Conservation (phyloP, 2,797 vertebrate species). For the Mus minutoides region DNA sequence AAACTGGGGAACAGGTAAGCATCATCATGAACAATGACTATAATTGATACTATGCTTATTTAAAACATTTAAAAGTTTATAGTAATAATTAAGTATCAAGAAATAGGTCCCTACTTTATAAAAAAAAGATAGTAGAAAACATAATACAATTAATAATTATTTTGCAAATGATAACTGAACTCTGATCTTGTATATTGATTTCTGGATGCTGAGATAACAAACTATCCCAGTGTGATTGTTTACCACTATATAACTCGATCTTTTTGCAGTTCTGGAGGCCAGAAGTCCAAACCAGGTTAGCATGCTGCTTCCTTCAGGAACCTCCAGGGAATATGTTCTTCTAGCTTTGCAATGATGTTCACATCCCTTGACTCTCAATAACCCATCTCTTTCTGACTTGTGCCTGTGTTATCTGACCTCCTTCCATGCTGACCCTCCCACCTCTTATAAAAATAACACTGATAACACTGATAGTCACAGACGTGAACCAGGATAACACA, state of each 20-base stretch:
- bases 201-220: neutral
- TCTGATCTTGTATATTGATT: neutral
- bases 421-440: neutral
- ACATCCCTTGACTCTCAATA: neutral
- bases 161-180: neutral
- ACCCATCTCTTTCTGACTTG: neutral
- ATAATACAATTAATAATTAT: neutral
- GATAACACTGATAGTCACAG: neutral
- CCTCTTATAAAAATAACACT: neutral
- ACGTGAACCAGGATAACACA: neutral
- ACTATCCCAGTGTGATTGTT: neutral
- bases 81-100: neutral
- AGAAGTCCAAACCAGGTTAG: neutral
- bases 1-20: neutral
- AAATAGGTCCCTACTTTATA: neutral
- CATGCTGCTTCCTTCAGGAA: neutral
- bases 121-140: neutral
- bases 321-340: neutral
- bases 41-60: neutral
- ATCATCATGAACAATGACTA: neutral
- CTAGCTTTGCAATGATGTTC: neutral
- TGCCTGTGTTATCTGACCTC: neutral
- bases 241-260: neutral
- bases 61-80: neutral
- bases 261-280: constrained; percentile 3